These are phyloP conservation scores for Ophraella communa DNA, from an alignment of 2,888 invertebrate genomes.

Conservation along the genomic window DNA sequence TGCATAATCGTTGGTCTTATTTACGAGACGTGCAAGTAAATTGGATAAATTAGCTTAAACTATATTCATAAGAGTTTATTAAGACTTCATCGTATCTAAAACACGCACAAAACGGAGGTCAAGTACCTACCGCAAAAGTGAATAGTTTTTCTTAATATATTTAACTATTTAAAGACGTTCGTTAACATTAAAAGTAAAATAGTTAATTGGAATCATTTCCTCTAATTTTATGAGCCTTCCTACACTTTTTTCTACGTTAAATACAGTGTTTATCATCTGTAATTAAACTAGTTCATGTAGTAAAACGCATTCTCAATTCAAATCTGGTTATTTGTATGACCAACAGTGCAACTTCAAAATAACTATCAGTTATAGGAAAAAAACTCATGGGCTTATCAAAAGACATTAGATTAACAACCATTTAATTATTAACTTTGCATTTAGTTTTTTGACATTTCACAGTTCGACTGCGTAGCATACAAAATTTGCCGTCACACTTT, in stretches of 20 bases:
- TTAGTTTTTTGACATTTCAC: too few species aligned
- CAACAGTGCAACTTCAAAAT: too few species aligned
- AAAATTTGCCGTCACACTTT: too few species aligned
- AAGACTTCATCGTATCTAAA: neutral
- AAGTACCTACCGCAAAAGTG: neutral
- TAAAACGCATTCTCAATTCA: too few species aligned
- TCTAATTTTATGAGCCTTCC: neutral
- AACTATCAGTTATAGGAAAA: too few species aligned
- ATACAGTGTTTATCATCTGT: too few species aligned
- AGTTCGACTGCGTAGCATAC: too few species aligned
- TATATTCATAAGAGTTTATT: neutral
- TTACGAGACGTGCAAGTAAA: neutral
- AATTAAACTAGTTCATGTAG: neutral
- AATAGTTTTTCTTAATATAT: neutral
- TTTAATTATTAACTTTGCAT: too few species aligned
- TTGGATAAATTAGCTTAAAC: neutral
- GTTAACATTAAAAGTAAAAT: neutral
- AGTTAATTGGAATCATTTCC: neutral
- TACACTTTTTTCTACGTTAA: neutral
- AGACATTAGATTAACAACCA: too few species aligned
- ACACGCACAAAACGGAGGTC: too few species aligned
- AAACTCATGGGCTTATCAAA: too few species aligned
- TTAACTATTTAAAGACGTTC: neutral
- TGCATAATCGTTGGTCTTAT: neutral
- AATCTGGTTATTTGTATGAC: too few species aligned